These are phyloP conservation scores for Cabera pusaria DNA, from an alignment of 2,888 invertebrate species.

Conservation along the genomic window DNA sequence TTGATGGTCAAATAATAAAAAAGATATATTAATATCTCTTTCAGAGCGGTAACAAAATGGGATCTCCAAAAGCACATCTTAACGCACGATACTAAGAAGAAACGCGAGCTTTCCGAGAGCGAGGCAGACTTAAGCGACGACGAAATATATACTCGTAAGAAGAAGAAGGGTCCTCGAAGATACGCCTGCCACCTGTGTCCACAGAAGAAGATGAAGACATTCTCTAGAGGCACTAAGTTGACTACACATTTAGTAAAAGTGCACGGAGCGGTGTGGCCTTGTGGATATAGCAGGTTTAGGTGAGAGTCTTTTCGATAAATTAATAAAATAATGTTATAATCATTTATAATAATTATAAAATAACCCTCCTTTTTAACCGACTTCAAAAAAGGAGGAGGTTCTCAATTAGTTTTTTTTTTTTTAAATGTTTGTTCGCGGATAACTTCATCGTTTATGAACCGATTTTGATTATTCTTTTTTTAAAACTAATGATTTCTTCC, in stretches of 20 bases:
- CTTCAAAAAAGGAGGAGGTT: too few relatives aligned
- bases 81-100: constrained; percentile 61
- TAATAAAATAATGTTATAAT: too few relatives aligned
- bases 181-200: constrained; percentile 90
- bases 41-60: constrained; percentile 82
- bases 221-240: constrained; percentile 85
- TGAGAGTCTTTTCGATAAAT: constrained; percentile 40
- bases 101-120: constrained; percentile 26
- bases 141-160: constrained; percentile 47
- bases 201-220: constrained; percentile 73
- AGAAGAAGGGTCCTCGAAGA: constrained; percentile 49
- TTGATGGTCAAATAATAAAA: too few relatives aligned
- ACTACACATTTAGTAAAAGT: constrained; percentile 88
- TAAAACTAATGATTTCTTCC: too few relatives aligned
- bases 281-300: constrained; percentile 90
- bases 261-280: constrained; percentile 89
- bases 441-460: too few relatives aligned
- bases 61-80: constrained; percentile 84
- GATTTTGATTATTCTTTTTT: too few relatives aligned
- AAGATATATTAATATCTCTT: too few relatives aligned
- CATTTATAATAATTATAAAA: not conserved
- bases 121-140: constrained; percentile 39
- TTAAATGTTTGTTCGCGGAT: too few relatives aligned
- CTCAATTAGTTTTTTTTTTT: too few relatives aligned
- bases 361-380: not conserved